A percentile compares a stretch with the other conserved stretches of the same genome.
These are phyloP conservation scores for Ceratina australensis DNA, from an alignment of 1,140 invertebrate species.

Conservation along the genomic window DNA sequence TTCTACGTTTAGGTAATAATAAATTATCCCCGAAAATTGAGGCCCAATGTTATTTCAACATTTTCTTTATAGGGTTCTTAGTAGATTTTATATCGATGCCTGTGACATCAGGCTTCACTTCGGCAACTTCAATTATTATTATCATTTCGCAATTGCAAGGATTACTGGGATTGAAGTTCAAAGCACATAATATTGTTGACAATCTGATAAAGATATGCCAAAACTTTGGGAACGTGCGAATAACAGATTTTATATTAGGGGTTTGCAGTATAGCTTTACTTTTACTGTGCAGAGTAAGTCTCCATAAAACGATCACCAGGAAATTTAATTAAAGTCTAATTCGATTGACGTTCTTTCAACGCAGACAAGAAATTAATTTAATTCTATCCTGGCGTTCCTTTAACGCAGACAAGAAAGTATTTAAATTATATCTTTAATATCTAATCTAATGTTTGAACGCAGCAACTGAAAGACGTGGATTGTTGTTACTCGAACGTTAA, in stretches of 20 bases:
- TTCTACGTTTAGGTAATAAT: conserved; percentile 84
- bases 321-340: not conserved
- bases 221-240: conserved; percentile 80
- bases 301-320: conserved; percentile 4
- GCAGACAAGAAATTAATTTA: no score
- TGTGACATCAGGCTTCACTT: conserved; percentile 95
- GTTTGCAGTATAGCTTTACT: conserved; percentile 83
- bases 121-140: conserved; percentile 95
- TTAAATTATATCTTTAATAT: not conserved
- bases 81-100: conserved; percentile 96
- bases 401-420: no score
- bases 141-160: conserved; percentile 93
- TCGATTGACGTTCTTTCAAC: no score
- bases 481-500: conserved; percentile 71
- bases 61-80: conserved; percentile 87
- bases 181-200: conserved; percentile 82
- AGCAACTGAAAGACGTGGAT: conserved; percentile 85
- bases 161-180: conserved; percentile 87
- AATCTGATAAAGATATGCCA: conserved; percentile 82
- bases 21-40: no score
- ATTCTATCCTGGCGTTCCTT: not conserved
- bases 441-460: conserved; percentile 53
- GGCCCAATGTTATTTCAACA: not conserved
- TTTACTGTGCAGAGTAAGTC: conserved; percentile 83
- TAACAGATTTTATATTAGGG: conserved; percentile 84